Percentiles rank a stretch among this genome's conserved stretches.
phyloP scores from a whole-genome alignment of 2,888 invertebrate genomes.

The Macrophya alboannulata region DNA sequence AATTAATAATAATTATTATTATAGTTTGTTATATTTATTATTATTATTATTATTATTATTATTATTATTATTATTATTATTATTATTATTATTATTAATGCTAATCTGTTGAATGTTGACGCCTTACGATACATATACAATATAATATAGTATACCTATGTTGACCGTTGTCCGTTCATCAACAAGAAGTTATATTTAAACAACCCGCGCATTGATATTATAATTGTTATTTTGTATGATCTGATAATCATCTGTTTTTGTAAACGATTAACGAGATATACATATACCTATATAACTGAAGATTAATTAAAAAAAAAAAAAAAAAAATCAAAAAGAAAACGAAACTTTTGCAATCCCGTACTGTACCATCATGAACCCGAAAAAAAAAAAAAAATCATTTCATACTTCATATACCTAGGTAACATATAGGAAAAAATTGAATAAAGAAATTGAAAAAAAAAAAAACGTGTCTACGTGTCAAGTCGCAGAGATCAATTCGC shows the following conservation, averaged over 20 bases:
- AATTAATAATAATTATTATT: slow-evolving; percentile 51
- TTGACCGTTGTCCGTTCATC: slow-evolving; percentile 75
- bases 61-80: slow-evolving; percentile 60
- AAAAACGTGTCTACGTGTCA: too few relatives aligned
- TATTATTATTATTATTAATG: slow-evolving; percentile 57
- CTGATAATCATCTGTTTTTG: slow-evolving; percentile 74
- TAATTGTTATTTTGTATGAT: slow-evolving; percentile 78
- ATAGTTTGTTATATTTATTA: slow-evolving; percentile 29
- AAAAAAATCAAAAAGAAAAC: background rate
- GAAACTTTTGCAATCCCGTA: slow-evolving; percentile 24
- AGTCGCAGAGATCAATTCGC: too few relatives aligned
- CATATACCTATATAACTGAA: background rate
- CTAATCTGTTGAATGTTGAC: slow-evolving; percentile 69
- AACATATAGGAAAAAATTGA: background rate
- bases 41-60: slow-evolving; percentile 60
- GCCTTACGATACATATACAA: slow-evolving; percentile 63
- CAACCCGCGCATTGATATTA: slow-evolving; percentile 68
- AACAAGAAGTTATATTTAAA: slow-evolving; percentile 57
- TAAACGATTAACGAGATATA: slow-evolving; percentile 66
- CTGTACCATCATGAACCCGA: background rate
- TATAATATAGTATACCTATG: slow-evolving; percentile 55
- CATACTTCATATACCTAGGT: background rate
- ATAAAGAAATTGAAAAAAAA: background rate
- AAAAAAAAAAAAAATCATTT: background rate
- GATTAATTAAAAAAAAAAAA: background rate